These are phyloP conservation scores for Drosophila tsacasi DNA, from an alignment of 1,140 invertebrate species.

Conservation along the genomic window DNA sequence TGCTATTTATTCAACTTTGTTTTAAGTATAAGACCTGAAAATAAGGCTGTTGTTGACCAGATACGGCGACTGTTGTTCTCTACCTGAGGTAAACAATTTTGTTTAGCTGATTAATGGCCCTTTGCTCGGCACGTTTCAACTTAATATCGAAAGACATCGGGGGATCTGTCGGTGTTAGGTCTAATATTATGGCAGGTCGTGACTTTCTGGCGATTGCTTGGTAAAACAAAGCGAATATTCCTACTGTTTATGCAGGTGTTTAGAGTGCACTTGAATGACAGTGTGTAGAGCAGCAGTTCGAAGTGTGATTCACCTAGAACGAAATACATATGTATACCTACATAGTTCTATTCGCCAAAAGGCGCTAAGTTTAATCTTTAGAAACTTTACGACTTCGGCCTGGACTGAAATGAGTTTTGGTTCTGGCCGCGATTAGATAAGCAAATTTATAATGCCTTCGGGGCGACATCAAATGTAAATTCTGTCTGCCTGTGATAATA, in stretches of 20 bases:
- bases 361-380: constrained; percentile 12
- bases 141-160: constrained; percentile 8
- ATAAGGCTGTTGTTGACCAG: constrained; percentile 4
- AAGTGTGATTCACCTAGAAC: constrained; percentile 13
- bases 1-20: background rate
- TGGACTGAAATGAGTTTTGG: constrained; percentile 8
- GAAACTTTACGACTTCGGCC: constrained; percentile 21
- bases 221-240: constrained; percentile 4
- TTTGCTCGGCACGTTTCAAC: constrained; percentile 22
- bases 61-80: constrained; percentile 22
- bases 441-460: constrained; percentile 41
- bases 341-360: background rate
- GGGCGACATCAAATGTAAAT: constrained; percentile 45
- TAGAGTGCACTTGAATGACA: constrained; percentile 25
- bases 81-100: constrained; percentile 14
- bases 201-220: constrained; percentile 10
- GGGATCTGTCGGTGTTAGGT: constrained; percentile 11
- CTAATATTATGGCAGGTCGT: constrained; percentile 49
- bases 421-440: constrained; percentile 40
- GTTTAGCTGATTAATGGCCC: constrained; percentile 41
- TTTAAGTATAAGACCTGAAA: background rate
- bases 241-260: constrained; percentile 27
- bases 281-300: no score
- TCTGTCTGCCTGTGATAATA: constrained; percentile 40
- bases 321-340: background rate